These are phyloP conservation scores for Falco peregrinus DNA, from an alignment of 2,797 vertebrate species.

Conservation along the genomic window DNA sequence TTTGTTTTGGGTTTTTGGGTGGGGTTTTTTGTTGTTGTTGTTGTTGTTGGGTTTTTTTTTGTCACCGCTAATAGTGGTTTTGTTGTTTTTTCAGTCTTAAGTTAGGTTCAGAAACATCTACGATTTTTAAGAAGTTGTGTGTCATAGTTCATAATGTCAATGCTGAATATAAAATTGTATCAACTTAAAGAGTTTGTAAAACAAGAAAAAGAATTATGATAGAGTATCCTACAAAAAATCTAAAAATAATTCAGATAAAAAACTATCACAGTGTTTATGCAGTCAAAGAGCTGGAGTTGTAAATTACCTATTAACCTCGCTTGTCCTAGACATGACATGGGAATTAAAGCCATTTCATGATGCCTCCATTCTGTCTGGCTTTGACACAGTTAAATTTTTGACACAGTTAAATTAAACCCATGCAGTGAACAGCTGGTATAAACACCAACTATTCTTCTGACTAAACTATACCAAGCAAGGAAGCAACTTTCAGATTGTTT, in stretches of 20 bases:
- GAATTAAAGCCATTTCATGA: neutral
- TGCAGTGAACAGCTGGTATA: constrained; percentile 1
- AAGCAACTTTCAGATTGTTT: constrained; percentile 43
- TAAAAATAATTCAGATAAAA: neutral
- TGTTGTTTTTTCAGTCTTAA: neutral
- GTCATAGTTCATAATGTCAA: neutral
- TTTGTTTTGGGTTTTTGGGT: neutral
- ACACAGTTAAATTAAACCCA: constrained; percentile 17
- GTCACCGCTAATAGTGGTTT: neutral
- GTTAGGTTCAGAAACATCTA: neutral
- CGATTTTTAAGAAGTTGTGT: neutral
- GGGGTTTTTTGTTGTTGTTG: too few relatives aligned
- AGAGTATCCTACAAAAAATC: neutral
- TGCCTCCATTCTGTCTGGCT: neutral
- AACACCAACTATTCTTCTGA: constrained; percentile 20
- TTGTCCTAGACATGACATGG: neutral
- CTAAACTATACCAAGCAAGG: constrained; percentile 48
- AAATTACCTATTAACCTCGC: neutral
- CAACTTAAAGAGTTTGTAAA: neutral
- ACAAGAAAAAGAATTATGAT: neutral
- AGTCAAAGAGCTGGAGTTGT: neutral
- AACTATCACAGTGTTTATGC: neutral
- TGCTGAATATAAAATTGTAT: neutral
- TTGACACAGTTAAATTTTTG: neutral
- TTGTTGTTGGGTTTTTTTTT: neutral